Evolutionary conservation across 2,113 vertebrate genomes (phyloP), one percentile per base, ranked within the genome.

Genomic region (Corydoras sp.): DNA sequence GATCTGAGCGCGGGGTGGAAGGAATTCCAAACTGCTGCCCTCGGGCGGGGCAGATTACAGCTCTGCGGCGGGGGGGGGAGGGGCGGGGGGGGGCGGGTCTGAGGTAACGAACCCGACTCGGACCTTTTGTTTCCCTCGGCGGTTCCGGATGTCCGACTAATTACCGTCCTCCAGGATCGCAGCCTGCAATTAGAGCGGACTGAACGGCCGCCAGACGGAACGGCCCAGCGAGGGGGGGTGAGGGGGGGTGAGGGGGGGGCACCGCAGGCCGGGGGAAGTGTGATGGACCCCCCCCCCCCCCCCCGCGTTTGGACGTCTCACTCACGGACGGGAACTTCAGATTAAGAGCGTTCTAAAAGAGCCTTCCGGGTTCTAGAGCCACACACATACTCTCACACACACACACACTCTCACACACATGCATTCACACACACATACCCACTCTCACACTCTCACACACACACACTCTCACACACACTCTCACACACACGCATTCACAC

Each of bases 171-270:
- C 80, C 84, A 77, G 81, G 84, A 73, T 83, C 72, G 74, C 83
- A 81, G 80, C 77, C 83, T 89, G 78, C 82, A 88, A 89, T 90
- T 89, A 89, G 84, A 35, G 6, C 6, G 32, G 80, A 32, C 63
- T 78, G 85, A 83, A 79, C 82, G 59, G 2, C 74, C 77, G 84
- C 85, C 83, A 82, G 78, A 76, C n/a, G n/a, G n/a, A n/a, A n/a
- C n/a, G n/a, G 56, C 58, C 76, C 71, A n/a, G n/a, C n/a, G n/a
- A n/a, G n/a, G n/a, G 79, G 79, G 84, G 82, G 84, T 88, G 79
- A 85, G 76, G 75, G 72, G 79, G 80, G 82, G 80, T 85, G 86
- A 79, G 81, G 48, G 43, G 12, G 63, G 82, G 81, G 85, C 80
- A 81, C 79, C 77, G 84, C 80, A 75, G 80, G 71, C 78, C 77